Base-by-base conservation (phyloP, 2,797 vertebrate species). In the Tiaroga cobitis region DNA sequence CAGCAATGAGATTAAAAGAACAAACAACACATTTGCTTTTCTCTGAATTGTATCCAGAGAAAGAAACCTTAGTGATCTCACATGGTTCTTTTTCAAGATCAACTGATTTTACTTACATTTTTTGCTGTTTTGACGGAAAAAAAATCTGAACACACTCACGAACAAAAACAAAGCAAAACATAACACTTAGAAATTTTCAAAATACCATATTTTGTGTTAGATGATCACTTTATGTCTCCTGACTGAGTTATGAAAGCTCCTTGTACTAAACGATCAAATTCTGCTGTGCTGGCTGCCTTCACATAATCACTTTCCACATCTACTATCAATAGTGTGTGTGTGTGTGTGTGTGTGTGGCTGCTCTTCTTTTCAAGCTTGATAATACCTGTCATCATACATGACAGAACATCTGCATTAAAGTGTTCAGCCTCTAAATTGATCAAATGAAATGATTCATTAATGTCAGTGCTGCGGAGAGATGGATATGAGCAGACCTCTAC, bases 371-470 rank as follows among this genome's bases (percentile, higher is more conserved):
- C 29, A 43, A 26, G 73, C n/a, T 46, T 77, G 72, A 86, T 43
- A 63, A 81, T 79, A 74, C 49, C 41, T 46, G 72, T 85, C 65
- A 68, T 68, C 26, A 72, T 54, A 32, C 70, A 63, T 67, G 56
- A 81, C 26, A 68, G 73, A 86, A 80, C 74, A 39, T 78, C 43
- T 61, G 78, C 56, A 78, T 80, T 83, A 65, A 61, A 80, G 82
- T 61, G 18, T 76, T n/a, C 19, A 19, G 54, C 29, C 70, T 59
- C 39, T 51, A 56, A 78, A 86, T 26, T 86, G 73, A 82, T 86
- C 68, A 84, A 65, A 82, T 87, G 39, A 81, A 68, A 82, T 78
- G 61, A 81, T 87, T 84, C 81, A 86, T 77, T 87, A 86, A 81
- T 86, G 82, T 80, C 79, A 85, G 29, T 34, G 26, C 49, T 24